A percentile compares a stretch with the other conserved stretches of the same genome.
Conservation (phyloP, 1,140 invertebrate species). For the Drosophila sechellia region DNA sequence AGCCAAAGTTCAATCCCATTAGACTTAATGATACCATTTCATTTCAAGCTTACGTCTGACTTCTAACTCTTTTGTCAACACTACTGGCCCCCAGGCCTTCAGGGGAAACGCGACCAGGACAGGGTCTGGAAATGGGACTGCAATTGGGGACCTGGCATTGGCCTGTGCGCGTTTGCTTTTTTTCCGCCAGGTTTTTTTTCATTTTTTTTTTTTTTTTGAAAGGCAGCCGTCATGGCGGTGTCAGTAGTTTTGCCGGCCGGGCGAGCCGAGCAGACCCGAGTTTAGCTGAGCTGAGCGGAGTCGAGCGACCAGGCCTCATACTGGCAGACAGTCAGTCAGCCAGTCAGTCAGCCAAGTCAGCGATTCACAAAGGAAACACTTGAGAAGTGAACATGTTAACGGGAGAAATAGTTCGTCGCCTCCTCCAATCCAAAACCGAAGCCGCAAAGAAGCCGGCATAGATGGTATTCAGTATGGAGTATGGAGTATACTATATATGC, state of each 20-base stretch:
- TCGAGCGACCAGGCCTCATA: conserved; percentile 51
- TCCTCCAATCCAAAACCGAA: conserved; percentile 44
- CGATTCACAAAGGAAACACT: conserved; percentile 71
- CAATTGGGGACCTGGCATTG: conserved; percentile 47
- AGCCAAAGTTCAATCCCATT: background rate
- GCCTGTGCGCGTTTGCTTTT: conserved; percentile 37
- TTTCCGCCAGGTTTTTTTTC: conserved; percentile 14
- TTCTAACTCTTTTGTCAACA: conserved; percentile 13
- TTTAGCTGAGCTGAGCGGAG: too few species aligned
- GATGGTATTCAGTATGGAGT: background rate
- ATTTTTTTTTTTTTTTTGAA: conserved; percentile 48
- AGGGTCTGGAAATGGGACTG: conserved; percentile 26
- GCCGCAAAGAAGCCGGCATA: conserved; percentile 11
- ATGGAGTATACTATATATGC: background rate
- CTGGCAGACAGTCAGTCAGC: conserved; percentile 65
- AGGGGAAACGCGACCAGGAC: conserved; percentile 10
- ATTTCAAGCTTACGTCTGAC: background rate
- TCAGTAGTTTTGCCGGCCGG: conserved; percentile 74
- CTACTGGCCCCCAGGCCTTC: conserved; percentile 19
- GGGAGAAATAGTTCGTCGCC: conserved; percentile 76
- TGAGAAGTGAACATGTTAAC: conserved; percentile 77
- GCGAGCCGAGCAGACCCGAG: conserved; percentile 12
- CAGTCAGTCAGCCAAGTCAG: conserved; percentile 42
- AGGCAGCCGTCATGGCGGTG: conserved; percentile 78
- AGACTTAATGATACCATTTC: background rate